A percentile compares a stretch with the other conserved stretches of the same genome.
These are phyloP conservation scores for Trissolcus basalis DNA, from an alignment of 1,140 invertebrate species.

Conservation along the genomic window DNA sequence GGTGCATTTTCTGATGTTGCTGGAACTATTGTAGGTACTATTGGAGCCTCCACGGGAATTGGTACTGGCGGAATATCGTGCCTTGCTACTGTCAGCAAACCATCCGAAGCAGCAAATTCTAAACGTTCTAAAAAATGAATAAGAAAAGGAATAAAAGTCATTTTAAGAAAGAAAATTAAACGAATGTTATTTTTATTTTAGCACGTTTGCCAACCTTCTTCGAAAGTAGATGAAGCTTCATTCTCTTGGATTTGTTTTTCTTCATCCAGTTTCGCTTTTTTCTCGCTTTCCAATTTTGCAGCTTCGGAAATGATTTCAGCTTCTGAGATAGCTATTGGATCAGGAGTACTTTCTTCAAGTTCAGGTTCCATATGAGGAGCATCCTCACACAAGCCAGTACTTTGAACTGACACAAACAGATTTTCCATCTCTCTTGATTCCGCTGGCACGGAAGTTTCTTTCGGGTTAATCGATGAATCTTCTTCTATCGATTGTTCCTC, in stretches of 20 bases:
- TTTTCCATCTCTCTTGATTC: conserved; percentile 41
- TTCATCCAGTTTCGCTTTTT: conserved; percentile 56
- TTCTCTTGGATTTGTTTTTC: conserved; percentile 45
- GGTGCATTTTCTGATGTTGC: conserved; percentile 51
- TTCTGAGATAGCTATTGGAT: conserved; percentile 73
- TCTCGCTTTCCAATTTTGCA: conserved; percentile 71
- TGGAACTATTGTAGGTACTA: conserved; percentile 26
- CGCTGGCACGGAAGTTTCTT: conserved; percentile 38
- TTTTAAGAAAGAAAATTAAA: too few relatives aligned
- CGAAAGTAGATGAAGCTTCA: conserved; percentile 27
- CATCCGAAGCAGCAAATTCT: conserved; percentile 28
- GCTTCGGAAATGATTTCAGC: conserved; percentile 74
- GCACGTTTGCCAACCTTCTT: conserved; percentile 10
- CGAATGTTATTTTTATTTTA: too few relatives aligned
- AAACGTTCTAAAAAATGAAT: conserved; percentile 23
- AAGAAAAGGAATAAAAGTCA: too few relatives aligned
- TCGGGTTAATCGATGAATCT: conserved; percentile 45
- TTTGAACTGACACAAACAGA: conserved; percentile 61
- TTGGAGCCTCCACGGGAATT: not conserved
- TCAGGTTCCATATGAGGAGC: conserved; percentile 58
- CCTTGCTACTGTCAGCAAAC: conserved; percentile 38
- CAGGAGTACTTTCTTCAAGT: conserved; percentile 50
- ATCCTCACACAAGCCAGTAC: conserved; percentile 49
- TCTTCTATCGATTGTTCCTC: conserved; percentile 66
- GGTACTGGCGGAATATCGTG: conserved; percentile 13